phyloP scores from a whole-genome alignment of 2,797 vertebrate genomes.

The Serranus cabrilla region DNA sequence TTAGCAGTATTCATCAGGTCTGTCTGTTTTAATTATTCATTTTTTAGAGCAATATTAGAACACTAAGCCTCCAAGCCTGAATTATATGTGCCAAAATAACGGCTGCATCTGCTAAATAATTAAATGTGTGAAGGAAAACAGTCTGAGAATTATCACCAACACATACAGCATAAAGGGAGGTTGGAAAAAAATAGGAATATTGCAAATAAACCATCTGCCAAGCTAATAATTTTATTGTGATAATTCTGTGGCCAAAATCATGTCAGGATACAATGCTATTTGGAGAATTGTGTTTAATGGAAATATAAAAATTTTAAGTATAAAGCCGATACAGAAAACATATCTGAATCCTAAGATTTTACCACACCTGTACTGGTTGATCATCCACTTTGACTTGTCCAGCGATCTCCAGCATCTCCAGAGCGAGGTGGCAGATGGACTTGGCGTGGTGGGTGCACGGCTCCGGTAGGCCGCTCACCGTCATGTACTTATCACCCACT shows the following conservation, averaged over 20 bases:
- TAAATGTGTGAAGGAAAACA: slow-evolving; percentile 40
- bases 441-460: slow-evolving; percentile 97
- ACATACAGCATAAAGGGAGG: neutral
- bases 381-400: slow-evolving; percentile 98
- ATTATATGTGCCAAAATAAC: slow-evolving; percentile 29
- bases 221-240: neutral
- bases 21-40: neutral
- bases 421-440: slow-evolving; percentile 96
- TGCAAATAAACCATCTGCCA: slow-evolving; percentile 7
- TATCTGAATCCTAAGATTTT: neutral
- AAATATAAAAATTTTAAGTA: neutral
- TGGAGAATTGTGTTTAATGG: neutral
- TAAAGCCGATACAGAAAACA: neutral
- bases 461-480: slow-evolving; percentile 97
- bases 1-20: neutral
- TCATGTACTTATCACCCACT: slow-evolving; percentile 99
- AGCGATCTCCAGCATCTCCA: slow-evolving; percentile 99
- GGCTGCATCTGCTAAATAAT: slow-evolving; percentile 36
- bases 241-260: neutral
- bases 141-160: slow-evolving; percentile 1
- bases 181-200: neutral
- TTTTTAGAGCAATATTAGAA: slow-evolving; percentile 18
- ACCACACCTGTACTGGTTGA: slow-evolving; percentile 93
- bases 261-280: neutral
- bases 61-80: neutral